Evolutionary conservation across 2,797 vertebrate genomes (phyloP).

Genomic region (Eupleurogrammus muticus): DNA sequence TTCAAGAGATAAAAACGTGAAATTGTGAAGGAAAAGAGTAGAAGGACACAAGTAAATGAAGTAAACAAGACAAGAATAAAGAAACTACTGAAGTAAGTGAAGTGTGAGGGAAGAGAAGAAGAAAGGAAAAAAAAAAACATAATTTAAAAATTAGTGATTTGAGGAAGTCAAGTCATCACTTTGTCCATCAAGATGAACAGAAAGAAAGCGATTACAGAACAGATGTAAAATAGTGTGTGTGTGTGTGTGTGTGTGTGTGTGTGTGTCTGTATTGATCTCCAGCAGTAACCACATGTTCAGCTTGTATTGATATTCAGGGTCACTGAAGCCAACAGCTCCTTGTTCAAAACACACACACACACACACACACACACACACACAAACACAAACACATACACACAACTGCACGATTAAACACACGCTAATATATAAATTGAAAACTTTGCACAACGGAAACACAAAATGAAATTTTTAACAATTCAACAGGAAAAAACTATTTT

Average conservation of each 20-base stretch:
- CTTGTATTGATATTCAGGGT: slow-evolving; percentile 68
- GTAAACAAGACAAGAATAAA: too few species aligned
- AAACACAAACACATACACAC: slow-evolving; percentile 29
- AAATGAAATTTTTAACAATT: background rate
- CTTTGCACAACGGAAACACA: background rate
- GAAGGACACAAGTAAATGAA: too few species aligned
- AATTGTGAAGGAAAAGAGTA: too few species aligned
- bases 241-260: slow-evolving; percentile 21
- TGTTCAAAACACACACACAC: slow-evolving; percentile 38
- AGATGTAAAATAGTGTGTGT: slow-evolving; percentile 13
- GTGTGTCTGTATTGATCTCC: slow-evolving; percentile 17
- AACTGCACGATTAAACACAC: slow-evolving; percentile 10
- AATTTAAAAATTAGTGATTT: too few species aligned
- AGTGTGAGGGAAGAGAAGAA: background rate
- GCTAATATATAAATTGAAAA: background rate
- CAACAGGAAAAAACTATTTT: too few species aligned
- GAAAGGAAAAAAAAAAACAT: background rate
- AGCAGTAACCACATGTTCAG: slow-evolving; percentile 51
- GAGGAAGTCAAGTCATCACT: too few species aligned
- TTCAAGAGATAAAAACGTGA: too few species aligned
- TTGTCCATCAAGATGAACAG: too few species aligned
- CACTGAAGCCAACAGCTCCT: slow-evolving; percentile 56
- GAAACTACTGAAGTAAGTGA: too few species aligned
- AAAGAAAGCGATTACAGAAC: too few species aligned
- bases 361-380: slow-evolving; percentile 20